phyloP scores from a whole-genome alignment of 2,797 vertebrate genomes.

The Octomys mimax region DNA sequence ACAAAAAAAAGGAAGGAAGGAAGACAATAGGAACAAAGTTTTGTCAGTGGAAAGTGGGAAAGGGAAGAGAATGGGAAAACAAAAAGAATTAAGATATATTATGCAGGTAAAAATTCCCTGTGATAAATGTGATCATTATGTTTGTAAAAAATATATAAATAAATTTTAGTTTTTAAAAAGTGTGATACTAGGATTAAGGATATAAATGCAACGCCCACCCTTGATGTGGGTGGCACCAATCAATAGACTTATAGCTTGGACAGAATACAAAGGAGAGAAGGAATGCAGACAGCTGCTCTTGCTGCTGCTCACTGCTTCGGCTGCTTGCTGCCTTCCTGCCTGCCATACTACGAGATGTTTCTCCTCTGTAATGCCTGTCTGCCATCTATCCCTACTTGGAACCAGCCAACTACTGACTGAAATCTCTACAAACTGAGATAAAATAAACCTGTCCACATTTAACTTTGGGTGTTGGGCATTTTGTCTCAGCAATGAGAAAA shows the following conservation, averaged over 20 bases:
- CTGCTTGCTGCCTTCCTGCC: neutral
- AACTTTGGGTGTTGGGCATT: neutral
- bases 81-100: neutral
- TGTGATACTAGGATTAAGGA: neutral
- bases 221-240: neutral
- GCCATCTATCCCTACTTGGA: neutral
- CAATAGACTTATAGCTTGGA: neutral
- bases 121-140: neutral
- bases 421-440: neutral
- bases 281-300: neutral
- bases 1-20: neutral
- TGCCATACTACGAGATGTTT: neutral
- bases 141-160: neutral
- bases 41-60: neutral
- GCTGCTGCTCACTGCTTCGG: neutral
- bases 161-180: neutral
- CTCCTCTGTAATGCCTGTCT: neutral
- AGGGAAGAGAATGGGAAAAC: neutral
- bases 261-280: neutral
- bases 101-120: neutral
- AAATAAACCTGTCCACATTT: neutral
- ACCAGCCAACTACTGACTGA: neutral
- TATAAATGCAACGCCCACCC: neutral
- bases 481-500: neutral
- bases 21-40: neutral